phyloP scores from a whole-genome alignment of 2,797 vertebrate species.

The Linurgus olivaceus region DNA sequence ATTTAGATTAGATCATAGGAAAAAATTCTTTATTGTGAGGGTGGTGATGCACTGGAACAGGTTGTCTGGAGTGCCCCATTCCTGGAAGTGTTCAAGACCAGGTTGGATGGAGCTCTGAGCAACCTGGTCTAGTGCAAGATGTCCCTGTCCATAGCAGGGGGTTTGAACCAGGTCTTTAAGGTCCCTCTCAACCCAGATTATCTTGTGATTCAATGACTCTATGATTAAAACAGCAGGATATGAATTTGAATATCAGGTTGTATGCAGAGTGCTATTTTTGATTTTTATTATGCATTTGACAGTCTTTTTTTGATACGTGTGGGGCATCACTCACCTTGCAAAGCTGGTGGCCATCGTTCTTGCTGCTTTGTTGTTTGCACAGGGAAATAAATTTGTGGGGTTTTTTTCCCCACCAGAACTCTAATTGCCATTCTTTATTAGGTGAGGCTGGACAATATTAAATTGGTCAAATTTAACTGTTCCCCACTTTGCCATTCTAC shows the following conservation, averaged over 20 bases:
- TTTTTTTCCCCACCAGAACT: not conserved
- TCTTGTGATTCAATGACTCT: not conserved
- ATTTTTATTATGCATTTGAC: not conserved
- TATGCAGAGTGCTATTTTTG: not conserved
- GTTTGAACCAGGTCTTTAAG: not conserved
- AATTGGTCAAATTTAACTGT: not conserved
- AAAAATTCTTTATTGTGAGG: not conserved
- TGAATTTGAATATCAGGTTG: not conserved
- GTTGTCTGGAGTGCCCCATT: not conserved
- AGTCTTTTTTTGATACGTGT: not conserved
- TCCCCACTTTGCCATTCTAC: not conserved
- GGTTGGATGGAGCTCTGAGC: not conserved
- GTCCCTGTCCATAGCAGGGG: not conserved
- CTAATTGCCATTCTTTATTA: not conserved
- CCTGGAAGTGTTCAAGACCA: not conserved
- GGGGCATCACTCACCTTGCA: not conserved
- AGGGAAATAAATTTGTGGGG: not conserved
- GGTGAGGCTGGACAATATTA: not conserved
- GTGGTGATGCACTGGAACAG: not conserved
- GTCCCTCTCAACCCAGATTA: not conserved
- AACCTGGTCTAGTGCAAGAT: not conserved
- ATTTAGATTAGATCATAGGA: not conserved
- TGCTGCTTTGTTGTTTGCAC: not conserved
- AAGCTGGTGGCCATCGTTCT: not conserved
- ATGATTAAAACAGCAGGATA: not conserved